Evolutionary conservation across 2,113 vertebrate genomes (phyloP), one percentile per base, ranked within the genome.

Genomic region (Sturnus vulgaris): DNA sequence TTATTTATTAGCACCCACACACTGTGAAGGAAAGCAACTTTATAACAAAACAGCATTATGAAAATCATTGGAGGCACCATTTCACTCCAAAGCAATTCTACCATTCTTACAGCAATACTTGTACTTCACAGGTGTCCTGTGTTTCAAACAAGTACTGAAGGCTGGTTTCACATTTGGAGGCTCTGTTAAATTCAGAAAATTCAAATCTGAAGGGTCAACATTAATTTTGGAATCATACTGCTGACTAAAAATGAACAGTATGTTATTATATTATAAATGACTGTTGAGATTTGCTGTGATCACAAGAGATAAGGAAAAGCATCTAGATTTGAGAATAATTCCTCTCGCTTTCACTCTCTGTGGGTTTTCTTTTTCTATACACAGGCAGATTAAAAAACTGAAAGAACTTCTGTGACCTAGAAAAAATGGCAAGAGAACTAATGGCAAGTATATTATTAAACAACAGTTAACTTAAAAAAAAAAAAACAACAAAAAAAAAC

Each of bases 221-320:
- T 85, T 94, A 93, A 81, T 85, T 95, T 23, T 88, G 40, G 65
- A 93, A 70, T 85, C 75, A 83, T 24, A n/a, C 8, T 70, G 33
- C 42, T 83, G 71, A 76, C 66, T 88, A 35, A 82, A 92, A 94
- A 76, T 40, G 42, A 95, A 49, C 31, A 73, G 7, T 63, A 53
- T 72, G 55, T 28, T 94, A 88, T 90, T 87, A 92, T 52, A 56
- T 82, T 93, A 73, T 70, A 94, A 96, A 93, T 83, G 52, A 86
- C 82, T 90, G 71, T 18, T 91, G 88, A 91, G 83, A 94, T 86
- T 94, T 92, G 37, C 63, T 86, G 50, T 55, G 75, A 90, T 92
- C 88, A 93, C 93, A 86, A 70, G 95, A 95, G 87, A 90, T 90
- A 78, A 35, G 47, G 64, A 49, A 68, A 90, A 77, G 70, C 33